phyloP scores from a whole-genome alignment of 2,113 vertebrate genomes.

The Lophochroa leadbeateri region DNA sequence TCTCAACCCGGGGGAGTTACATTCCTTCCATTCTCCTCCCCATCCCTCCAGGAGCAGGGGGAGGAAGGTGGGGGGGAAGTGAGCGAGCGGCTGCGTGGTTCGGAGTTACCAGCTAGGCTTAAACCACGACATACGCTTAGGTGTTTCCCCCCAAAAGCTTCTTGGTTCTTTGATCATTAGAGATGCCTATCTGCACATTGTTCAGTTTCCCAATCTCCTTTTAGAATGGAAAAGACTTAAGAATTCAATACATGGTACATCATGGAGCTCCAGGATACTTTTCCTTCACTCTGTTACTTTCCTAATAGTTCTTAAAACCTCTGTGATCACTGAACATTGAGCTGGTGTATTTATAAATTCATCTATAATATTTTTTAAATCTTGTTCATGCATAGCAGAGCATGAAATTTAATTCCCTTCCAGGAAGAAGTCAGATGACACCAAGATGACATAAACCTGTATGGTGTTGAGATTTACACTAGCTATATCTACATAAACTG shows the following conservation, averaged over 20 bases:
- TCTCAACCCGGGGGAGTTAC: too few species aligned
- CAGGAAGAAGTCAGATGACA: not conserved
- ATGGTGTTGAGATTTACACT: not conserved
- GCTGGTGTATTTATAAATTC: not conserved
- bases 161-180: not conserved
- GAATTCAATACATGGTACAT: not conserved
- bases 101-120: too few species aligned
- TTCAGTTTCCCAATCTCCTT: not conserved
- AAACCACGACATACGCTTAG: not conserved
- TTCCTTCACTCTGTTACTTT: not conserved
- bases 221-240: not conserved
- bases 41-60: too few species aligned
- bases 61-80: not conserved
- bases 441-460: not conserved
- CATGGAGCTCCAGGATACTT: not conserved
- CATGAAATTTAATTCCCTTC: not conserved
- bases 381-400: rapidly evolving
- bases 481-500: not conserved
- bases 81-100: too few species aligned
- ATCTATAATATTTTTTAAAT: not conserved
- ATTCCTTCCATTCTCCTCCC: too few species aligned
- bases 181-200: not conserved
- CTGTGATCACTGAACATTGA: not conserved
- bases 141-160: not conserved
- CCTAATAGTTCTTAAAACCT: not conserved